Evolutionary conservation across 2,888 invertebrate species (phyloP), one percentile per base, ranked within the genome.

Genomic region (Leucophenga montana): DNA sequence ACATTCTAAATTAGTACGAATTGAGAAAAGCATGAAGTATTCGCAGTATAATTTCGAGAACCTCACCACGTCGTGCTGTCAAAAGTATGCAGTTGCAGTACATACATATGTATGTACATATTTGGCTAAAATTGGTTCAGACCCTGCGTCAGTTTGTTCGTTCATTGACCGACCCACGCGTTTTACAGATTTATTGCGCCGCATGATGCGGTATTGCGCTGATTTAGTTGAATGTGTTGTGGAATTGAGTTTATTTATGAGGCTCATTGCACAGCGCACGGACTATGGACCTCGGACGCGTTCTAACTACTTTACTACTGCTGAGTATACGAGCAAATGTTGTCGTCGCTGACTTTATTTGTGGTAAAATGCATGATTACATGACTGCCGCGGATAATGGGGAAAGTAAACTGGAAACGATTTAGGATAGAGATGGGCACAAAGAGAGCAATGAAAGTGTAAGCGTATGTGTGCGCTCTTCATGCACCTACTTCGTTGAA

Each of bases 161-260:
- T 62, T 62, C 54, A 53, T 66, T 70, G 54, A 59, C 61, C 65
- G 66, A 73, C 83, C 84, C 82, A 85, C 82, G 83, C 82, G 74
- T 39, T 66, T 44, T 4, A 27, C 27, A 82, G 81, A 82, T 85
- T 82, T 82, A 82, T 84, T 75, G 78, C 84, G 61, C 66, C 57
- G 72, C 71, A 71, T 67, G 72, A 74, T 75, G 77, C 75, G 71
- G 68, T 69, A 75, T 79, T 71, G 64, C 22, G 61, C 67, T 67
- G 69, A 70, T 68, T 70, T 70, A 65, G 75, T 73, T 75, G 71
- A 74, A 68, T 73, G 61, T 44, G 48, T 65, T 56, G 57, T 57
- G 56, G 57, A 53, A 33, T 71, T 62, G 67, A 33, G 70, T 77
- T 75, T 76, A 75, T 75, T 75, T 75, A 75, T 75, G 75, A 67